These are phyloP conservation scores for Lepidurus apus DNA, from an alignment of 1,140 invertebrate species.

Conservation along the genomic window DNA sequence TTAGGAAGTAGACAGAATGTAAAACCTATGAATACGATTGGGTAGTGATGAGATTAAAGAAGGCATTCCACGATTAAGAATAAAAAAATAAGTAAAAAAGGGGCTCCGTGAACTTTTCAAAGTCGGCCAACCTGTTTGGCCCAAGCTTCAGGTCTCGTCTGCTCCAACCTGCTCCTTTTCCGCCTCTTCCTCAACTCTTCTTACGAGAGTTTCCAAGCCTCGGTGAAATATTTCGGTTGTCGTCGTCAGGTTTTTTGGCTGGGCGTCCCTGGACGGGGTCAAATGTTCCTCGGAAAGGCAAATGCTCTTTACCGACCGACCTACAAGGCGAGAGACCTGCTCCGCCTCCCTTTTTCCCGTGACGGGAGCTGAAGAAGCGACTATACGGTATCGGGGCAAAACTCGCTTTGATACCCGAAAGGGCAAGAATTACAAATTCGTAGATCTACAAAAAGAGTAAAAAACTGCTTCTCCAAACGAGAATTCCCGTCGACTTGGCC, in stretches of 20 bases:
- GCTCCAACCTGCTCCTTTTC: too few species aligned
- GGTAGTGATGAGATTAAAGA: too few species aligned
- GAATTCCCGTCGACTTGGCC: slow-evolving; percentile 6
- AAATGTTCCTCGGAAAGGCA: not conserved
- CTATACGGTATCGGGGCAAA: not conserved
- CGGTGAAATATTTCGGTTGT: not conserved
- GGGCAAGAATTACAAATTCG: not conserved
- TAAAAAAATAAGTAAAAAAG: too few species aligned
- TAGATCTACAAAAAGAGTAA: not conserved
- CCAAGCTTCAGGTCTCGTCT: too few species aligned
- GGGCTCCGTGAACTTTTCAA: too few species aligned
- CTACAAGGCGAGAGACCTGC: slow-evolving; percentile 8
- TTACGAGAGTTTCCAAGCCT: not conserved
- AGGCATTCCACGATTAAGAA: too few species aligned
- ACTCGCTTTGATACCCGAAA: not conserved
- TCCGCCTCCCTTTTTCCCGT: not conserved
- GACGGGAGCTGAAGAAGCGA: not conserved
- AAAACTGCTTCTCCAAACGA: not conserved
- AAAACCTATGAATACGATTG: too few species aligned
- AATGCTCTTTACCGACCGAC: not conserved
- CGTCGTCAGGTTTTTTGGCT: not conserved
- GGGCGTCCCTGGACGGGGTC: slow-evolving; percentile 14
- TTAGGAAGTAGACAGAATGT: too few species aligned
- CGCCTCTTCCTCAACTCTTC: too few species aligned
- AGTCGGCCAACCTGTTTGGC: too few species aligned